These are phyloP conservation scores for Prenolepis imparis DNA, from an alignment of 2,888 invertebrate genomes.

Conservation along the genomic window DNA sequence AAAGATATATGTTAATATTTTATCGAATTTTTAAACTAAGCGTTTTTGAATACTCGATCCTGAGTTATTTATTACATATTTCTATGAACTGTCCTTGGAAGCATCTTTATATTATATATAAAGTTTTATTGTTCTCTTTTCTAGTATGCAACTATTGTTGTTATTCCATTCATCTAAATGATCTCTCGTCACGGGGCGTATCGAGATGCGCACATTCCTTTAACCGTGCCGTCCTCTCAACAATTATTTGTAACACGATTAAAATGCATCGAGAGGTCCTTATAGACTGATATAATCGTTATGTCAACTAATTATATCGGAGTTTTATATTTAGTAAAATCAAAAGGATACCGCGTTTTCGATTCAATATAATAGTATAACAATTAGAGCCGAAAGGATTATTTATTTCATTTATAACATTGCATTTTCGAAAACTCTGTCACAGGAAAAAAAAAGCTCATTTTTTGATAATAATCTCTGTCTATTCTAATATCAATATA, in stretches of 20 bases:
- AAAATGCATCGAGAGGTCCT: background rate
- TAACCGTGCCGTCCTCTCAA: background rate
- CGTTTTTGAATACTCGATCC: background rate
- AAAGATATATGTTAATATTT: background rate
- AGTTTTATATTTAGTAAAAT: background rate
- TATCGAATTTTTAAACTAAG: background rate
- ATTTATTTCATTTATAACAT: background rate
- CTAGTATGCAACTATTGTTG: background rate
- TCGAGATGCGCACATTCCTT: conserved; percentile 3
- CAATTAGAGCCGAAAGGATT: background rate
- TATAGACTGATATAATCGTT: background rate
- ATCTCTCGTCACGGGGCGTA: conserved; percentile 6
- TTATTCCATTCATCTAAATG: conserved; percentile 21
- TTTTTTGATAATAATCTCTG: background rate
- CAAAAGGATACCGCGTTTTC: background rate
- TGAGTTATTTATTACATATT: background rate
- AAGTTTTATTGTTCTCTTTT: background rate
- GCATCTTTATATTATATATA: background rate
- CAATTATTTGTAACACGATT: conserved; percentile 31
- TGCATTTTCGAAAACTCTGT: background rate
- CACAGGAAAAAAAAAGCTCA: background rate
- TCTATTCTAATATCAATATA: background rate
- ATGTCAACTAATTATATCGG: background rate
- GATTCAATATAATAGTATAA: background rate
- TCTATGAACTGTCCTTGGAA: background rate